phyloP scores from a whole-genome alignment of 2,113 vertebrate species.

The Varanus komodoensis region DNA sequence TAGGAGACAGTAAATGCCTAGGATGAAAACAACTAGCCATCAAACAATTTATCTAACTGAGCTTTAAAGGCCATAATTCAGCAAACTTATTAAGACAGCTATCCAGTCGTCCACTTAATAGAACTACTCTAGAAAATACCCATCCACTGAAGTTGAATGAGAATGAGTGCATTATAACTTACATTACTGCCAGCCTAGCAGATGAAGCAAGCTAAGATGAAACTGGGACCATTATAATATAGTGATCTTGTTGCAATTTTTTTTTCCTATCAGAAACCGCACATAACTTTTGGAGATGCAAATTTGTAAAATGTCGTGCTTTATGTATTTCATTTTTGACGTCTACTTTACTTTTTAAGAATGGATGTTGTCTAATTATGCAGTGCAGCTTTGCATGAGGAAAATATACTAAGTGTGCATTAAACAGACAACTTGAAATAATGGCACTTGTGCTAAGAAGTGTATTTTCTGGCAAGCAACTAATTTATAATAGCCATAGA shows the following conservation, averaged over 20 bases:
- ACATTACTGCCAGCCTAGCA: slow-evolving; percentile 60
- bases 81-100: slow-evolving; percentile 58
- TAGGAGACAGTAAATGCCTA: slow-evolving; percentile 71
- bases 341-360: slow-evolving; percentile 85
- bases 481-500: slow-evolving; percentile 88
- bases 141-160: slow-evolving; percentile 56
- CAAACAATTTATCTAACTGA: slow-evolving; percentile 36
- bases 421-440: slow-evolving; percentile 88
- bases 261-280: slow-evolving; percentile 72
- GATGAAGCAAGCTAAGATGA: slow-evolving; percentile 57
- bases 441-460: slow-evolving; percentile 88
- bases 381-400: slow-evolving; percentile 80
- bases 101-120: slow-evolving; percentile 60
- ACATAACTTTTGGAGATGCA: slow-evolving; percentile 80
- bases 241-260: slow-evolving; percentile 74
- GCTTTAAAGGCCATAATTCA: slow-evolving; percentile 59
- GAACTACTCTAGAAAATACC: slow-evolving; percentile 62
- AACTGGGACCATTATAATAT: slow-evolving; percentile 59
- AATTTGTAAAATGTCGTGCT: slow-evolving; percentile 80
- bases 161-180: slow-evolving; percentile 58
- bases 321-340: slow-evolving; percentile 81
- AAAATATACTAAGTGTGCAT: slow-evolving; percentile 87
- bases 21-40: slow-evolving; percentile 71
- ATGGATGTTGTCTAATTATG: slow-evolving; percentile 87
- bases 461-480: slow-evolving; percentile 88